Evolutionary conservation across 2,888 invertebrate genomes (phyloP), one percentile per base, ranked within the genome.

Genomic region (Scotopteryx bipunctaria): DNA sequence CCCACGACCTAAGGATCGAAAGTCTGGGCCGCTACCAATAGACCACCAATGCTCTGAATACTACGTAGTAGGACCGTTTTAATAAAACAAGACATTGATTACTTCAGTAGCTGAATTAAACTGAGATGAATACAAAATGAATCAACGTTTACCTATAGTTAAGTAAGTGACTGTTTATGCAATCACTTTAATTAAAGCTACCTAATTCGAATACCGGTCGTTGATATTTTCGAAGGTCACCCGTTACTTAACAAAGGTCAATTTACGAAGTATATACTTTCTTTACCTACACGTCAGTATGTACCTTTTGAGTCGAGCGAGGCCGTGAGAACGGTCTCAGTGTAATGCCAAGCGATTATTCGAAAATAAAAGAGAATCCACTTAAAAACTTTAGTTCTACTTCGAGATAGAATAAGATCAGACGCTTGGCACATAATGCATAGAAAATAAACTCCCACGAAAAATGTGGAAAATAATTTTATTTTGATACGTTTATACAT

Each of bases 291-390:
- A 27, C 27, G 27, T 27, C 27, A 27, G 11, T 27, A 11, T 27
- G 9, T 27, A 27, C 27, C 11, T 27, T 11, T 27, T 23, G 16
- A 8, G 11, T 33, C 35, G 38, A 38, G 25, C 44, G 38, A 38
- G 38, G 35, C 35, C 44, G 27, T 44, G 44, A 27, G 44, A 44
- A 35, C n/a, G 13, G 5, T 21, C 37, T 14, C 42, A 42, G 19
- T 25, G 17, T 16, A 35, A 35, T 37, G 23, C 11, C 35, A 35
- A 44, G 44, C 35, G 17, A 35, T 44, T 42, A 32, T 42, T 32
- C 21, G 31, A 15, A 13, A n/a, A n/a, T n/a, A n/a, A n/a, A 35
- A 17, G 17, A 27, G 27, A 35, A 44, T 44, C 25, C 25, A 44
- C 35, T 44, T 35, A 16, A 33, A 42, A 43, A 21, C 27, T 27